Evolutionary conservation across 2,113 vertebrate genomes (phyloP), one percentile per base, ranked within the genome.

Genomic region (Zeus faber): DNA sequence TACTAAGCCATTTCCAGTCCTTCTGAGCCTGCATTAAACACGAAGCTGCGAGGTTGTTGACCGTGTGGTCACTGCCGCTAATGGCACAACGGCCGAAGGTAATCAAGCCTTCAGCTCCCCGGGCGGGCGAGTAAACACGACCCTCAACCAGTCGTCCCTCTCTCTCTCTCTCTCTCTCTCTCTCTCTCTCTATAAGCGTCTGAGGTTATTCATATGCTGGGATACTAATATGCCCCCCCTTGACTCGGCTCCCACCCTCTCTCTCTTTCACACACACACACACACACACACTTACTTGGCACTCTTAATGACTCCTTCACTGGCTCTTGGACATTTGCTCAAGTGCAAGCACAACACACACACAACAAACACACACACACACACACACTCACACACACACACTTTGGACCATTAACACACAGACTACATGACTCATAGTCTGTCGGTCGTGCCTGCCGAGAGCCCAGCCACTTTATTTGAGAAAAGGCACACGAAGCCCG

Each of bases 51-150:
- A 8, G 3, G 35, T 41, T 65, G 58, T 35, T 37, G 20, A 40
- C 53, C 67, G 43, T 54, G 3, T 58, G 51, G 48, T 68, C 11
- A 54, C 43, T 55, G 54, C 61, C 58, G 49, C 66, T 59, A 77
- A 72, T 83, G 53, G 39, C 54, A 21, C 63, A 59, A 74, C 58
- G 67, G 62, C 45, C 56, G 70, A 55, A 41, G 58, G 48, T 63
- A 66, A 79, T 62, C 74, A 76, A 73, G 67, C 65, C 58, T 65
- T 59, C 74, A 58, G 55, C 62, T 64, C 40, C 21, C 50, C 37
- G 43, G 49, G 58, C 62, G 25, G 21, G 37, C 13, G n/a, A n/a
- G 13, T 37, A 62, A 50, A 26, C 53, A 43, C 56, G 54, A 50
- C 41, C 57, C 54, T 66, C 65, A 53, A 62, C 60, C 56, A 22